These are phyloP conservation scores for Siphamia tubifer DNA, from an alignment of 2,113 vertebrate genomes.

Conservation along the genomic window DNA sequence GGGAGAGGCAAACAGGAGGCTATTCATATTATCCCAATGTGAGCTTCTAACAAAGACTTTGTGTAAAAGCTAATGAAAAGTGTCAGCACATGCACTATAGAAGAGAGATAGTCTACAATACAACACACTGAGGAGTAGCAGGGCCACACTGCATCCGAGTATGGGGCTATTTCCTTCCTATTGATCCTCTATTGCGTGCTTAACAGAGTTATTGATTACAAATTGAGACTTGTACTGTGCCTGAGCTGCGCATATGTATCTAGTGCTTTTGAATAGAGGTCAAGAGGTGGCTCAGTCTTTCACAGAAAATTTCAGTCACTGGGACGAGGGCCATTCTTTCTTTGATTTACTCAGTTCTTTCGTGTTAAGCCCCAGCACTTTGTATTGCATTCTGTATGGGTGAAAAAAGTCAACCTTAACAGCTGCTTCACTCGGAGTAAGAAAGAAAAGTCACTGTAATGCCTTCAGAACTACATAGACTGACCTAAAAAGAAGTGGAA, in stretches of 20 bases:
- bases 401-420: not conserved
- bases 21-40: conserved; percentile 3
- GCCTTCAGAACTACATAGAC: not conserved
- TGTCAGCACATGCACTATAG: conserved; percentile 26
- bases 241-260: conserved; percentile 31
- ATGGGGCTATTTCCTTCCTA: conserved; percentile 36
- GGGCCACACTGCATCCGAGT: conserved; percentile 10
- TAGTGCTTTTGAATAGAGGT: conserved; percentile 26
- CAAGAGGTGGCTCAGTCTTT: conserved; percentile 21
- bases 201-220: conserved; percentile 60
- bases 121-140: not conserved
- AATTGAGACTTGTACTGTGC: conserved; percentile 48
- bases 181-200: conserved; percentile 35
- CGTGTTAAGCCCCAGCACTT: not conserved
- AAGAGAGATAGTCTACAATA: conserved; percentile 16
- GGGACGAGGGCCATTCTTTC: not conserved
- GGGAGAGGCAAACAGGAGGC: not conserved
- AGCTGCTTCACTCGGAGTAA: too few species aligned
- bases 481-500: not conserved
- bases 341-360: conserved; percentile 19
- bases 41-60: conserved; percentile 19
- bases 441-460: not conserved
- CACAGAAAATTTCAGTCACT: conserved; percentile 28
- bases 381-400: not conserved
- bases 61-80: conserved; percentile 38